Evolutionary conservation across 2,888 invertebrate genomes (phyloP).

Genomic region (Drosophila fulvimacula): DNA sequence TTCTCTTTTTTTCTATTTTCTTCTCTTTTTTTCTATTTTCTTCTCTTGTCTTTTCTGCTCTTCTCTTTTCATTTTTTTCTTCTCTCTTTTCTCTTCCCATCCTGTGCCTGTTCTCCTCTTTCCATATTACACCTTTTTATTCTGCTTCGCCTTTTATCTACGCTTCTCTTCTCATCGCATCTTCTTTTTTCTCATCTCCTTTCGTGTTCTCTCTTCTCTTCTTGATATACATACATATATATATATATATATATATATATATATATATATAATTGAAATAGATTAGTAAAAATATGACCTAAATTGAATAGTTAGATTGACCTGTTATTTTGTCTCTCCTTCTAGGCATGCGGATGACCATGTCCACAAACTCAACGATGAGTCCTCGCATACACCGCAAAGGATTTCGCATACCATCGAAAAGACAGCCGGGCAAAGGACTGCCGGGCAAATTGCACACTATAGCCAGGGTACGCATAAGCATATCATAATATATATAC

Average conservation of each 20-base stretch:
- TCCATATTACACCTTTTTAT: too few species aligned
- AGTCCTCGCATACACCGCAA: conserved; percentile 89
- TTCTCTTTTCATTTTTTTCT: background rate
- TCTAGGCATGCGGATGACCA: conserved; percentile 90
- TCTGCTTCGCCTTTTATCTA: too few species aligned
- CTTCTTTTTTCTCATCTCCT: background rate
- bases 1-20: background rate
- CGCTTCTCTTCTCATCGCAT: background rate
- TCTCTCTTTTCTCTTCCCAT: background rate
- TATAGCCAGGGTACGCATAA: conserved; percentile 85
- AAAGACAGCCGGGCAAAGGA: conserved; percentile 86
- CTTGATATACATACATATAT: too few species aligned
- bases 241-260: too few species aligned
- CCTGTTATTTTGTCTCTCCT: background rate
- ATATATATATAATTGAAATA: background rate
- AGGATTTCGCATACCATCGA: conserved; percentile 89
- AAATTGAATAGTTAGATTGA: background rate
- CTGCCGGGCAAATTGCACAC: conserved; percentile 85
- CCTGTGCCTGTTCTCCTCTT: background rate
- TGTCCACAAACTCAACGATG: conserved; percentile 89
- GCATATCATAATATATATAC: background rate
- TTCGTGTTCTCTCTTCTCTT: background rate
- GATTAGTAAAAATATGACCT: background rate
- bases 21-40: background rate
- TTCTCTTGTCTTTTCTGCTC: background rate